Evolutionary conservation across 2,797 vertebrate genomes (phyloP).

Genomic region (Sylvia borin): DNA sequence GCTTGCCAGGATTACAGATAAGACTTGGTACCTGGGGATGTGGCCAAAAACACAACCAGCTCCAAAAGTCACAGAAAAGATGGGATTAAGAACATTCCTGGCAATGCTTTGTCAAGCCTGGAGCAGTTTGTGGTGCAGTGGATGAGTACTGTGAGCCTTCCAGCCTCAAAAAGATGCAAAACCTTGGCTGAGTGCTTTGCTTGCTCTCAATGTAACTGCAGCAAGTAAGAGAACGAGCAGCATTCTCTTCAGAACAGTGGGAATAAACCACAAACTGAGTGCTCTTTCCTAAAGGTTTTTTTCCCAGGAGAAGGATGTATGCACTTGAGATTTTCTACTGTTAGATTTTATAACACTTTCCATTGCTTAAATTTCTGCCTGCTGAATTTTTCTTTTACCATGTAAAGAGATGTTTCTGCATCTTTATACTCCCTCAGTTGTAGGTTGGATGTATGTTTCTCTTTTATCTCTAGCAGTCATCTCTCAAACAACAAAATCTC

Average conservation of each 20-base stretch:
- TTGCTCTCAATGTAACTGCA: background rate
- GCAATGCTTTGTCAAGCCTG: background rate
- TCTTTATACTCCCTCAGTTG: background rate
- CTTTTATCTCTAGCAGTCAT: background rate
- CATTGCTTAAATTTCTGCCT: background rate
- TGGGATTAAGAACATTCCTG: background rate
- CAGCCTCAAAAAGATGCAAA: accelerated
- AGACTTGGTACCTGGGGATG: accelerated
- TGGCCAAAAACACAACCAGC: background rate
- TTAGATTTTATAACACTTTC: background rate
- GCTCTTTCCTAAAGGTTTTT: background rate
- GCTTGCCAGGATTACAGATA: background rate
- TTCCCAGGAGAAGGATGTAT: background rate
- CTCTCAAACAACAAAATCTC: background rate
- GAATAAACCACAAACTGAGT: background rate
- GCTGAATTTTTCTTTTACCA: background rate
- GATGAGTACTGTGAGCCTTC: background rate
- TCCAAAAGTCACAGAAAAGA: background rate
- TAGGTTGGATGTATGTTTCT: background rate
- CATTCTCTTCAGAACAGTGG: background rate
- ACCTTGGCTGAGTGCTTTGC: background rate
- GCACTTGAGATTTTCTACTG: background rate
- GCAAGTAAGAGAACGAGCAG: background rate
- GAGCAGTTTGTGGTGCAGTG: background rate
- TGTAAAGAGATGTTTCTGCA: background rate